Conservation (phyloP, 2,797 vertebrate species). For the Sebastes diploproa region DNA sequence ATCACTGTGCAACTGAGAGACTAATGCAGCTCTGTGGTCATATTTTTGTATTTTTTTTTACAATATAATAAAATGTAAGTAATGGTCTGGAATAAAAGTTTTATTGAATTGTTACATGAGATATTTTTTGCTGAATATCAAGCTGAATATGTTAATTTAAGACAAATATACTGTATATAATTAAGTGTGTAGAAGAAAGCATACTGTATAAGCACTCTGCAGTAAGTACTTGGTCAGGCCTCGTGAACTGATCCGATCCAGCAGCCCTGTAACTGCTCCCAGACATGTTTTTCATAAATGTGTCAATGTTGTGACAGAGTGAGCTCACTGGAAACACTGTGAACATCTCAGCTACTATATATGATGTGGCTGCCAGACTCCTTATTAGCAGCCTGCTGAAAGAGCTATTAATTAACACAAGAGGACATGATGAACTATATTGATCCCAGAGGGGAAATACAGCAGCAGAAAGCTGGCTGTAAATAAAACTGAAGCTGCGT, state of each 20-base stretch:
- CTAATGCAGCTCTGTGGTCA: neutral
- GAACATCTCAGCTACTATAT: neutral
- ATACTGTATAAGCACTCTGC: too few relatives aligned
- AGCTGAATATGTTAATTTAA: neutral
- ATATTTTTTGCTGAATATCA: neutral
- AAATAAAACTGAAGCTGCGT: neutral
- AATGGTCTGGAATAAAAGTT: neutral
- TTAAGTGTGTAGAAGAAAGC: neutral
- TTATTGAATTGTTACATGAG: neutral
- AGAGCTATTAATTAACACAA: constrained; percentile 16
- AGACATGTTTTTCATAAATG: neutral
- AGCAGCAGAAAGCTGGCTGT: neutral
- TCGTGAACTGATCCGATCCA: neutral
- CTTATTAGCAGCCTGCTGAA: constrained; percentile 32
- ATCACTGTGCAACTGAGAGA: neutral
- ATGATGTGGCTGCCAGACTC: neutral
- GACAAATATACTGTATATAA: neutral
- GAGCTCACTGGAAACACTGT: constrained; percentile 17
- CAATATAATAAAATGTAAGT: neutral
- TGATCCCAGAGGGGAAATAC: neutral
- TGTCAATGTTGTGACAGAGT: constrained; percentile 16
- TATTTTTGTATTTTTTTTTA: neutral
- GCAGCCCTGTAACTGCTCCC: neutral
- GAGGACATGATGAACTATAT: neutral
- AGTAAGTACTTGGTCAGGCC: too few relatives aligned